phyloP scores from a whole-genome alignment of 2,888 invertebrate genomes.

The Eueremaeus valkanovi region DNA sequence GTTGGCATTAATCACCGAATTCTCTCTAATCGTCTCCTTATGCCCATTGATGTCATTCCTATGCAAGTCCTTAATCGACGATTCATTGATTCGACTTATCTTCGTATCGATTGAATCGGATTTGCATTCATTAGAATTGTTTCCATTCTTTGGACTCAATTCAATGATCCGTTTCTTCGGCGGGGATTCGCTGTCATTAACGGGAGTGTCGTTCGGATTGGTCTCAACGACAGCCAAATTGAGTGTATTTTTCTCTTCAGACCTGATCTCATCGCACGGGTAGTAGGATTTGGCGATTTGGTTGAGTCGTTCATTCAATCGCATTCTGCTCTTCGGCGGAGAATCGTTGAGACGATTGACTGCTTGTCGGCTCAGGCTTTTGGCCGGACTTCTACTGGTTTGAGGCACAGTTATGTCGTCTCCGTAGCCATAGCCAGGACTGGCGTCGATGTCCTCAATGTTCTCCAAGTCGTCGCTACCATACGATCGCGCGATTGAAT shows the following conservation, averaged over 20 bases:
- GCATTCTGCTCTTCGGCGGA: not conserved
- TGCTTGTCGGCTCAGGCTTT: not conserved
- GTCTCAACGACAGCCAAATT: not conserved
- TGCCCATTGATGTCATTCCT: not conserved
- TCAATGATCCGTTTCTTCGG: too few relatives aligned
- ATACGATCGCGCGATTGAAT: slow-evolving; percentile 17
- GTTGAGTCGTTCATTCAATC: not conserved
- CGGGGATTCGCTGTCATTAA: not conserved
- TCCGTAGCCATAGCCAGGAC: not conserved
- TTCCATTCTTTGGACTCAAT: not conserved
- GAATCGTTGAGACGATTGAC: not conserved
- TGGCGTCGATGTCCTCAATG: not conserved
- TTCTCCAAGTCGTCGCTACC: not conserved
- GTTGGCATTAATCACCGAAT: not conserved
- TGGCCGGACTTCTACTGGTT: not conserved
- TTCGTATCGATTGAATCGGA: not conserved
- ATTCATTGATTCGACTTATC: not conserved
- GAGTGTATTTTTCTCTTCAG: not conserved
- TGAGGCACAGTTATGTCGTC: not conserved
- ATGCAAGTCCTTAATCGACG: not conserved
- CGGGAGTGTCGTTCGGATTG: not conserved
- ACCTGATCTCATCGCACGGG: not conserved
- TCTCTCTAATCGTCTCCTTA: not conserved
- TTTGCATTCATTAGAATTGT: not conserved
- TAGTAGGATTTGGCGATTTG: not conserved